phyloP scores from a whole-genome alignment of 2,797 vertebrate species.

The Iguana delicatissima region DNA sequence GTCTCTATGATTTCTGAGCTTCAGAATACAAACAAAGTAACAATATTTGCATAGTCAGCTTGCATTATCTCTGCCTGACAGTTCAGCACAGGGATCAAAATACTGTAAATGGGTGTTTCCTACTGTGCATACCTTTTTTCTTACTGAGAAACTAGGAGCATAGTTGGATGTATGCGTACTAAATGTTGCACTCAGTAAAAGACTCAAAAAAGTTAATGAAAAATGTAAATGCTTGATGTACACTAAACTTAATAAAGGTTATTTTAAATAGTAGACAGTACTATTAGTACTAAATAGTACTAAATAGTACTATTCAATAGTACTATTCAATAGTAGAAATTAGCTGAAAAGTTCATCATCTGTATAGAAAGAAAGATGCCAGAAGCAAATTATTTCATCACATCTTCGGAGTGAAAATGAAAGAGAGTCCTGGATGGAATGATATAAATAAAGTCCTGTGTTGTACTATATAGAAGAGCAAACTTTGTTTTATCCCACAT shows the following conservation, averaged over 20 bases:
- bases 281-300: no score
- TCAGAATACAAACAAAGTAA: conserved; percentile 3
- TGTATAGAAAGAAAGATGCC: not conserved
- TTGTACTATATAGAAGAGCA: not conserved
- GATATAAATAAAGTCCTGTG: not conserved
- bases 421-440: not conserved
- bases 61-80: conserved; percentile 11
- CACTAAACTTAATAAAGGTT: not conserved
- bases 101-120: not conserved
- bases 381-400: not conserved
- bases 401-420: not conserved
- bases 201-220: not conserved
- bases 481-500: not conserved
- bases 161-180: not conserved
- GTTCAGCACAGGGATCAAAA: not conserved
- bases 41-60: conserved; percentile 16
- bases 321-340: not conserved
- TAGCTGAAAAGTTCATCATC: not conserved
- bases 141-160: not conserved
- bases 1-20: not conserved
- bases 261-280: not conserved
- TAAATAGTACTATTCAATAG: no score
- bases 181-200: not conserved
- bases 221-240: conserved; percentile 11
- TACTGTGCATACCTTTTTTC: not conserved